Conservation (phyloP, 2,113 vertebrate genomes). For the Coptodon rendalli region DNA sequence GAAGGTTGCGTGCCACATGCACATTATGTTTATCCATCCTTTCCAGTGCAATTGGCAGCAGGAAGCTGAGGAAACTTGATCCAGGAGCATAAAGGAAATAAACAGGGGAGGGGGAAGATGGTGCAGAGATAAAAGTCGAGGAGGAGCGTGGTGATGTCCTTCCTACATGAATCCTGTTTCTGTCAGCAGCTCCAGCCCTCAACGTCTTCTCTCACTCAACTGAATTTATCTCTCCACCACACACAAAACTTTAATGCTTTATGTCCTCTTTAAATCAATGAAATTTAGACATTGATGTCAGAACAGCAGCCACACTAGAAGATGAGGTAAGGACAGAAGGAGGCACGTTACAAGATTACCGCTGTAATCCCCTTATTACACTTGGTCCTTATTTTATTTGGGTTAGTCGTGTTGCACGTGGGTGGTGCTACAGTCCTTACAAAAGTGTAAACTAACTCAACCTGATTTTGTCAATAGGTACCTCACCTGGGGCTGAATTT, state of each 20-base stretch:
- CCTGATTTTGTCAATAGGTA: not conserved
- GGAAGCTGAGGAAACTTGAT: constrained; percentile 48
- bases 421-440: not conserved
- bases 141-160: not conserved
- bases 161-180: constrained; percentile 2
- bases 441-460: not conserved
- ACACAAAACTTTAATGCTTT: not conserved
- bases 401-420: not conserved
- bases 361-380: not conserved
- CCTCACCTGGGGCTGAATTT: not conserved
- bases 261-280: not conserved
- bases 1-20: not conserved
- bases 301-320: not conserved
- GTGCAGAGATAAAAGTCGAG: constrained; percentile 5
- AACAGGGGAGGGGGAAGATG: constrained; percentile 23
- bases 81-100: constrained; percentile 30
- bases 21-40: constrained; percentile 11
- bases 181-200: not conserved
- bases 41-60: not conserved
- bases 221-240: not conserved
- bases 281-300: not conserved
- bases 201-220: not conserved
- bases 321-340: not conserved
- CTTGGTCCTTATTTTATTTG: not conserved
- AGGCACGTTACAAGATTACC: not conserved